Evolutionary conservation across 1,140 invertebrate genomes (phyloP), one percentile per base, ranked within the genome.

Genomic region (Centruroides vittatus): DNA sequence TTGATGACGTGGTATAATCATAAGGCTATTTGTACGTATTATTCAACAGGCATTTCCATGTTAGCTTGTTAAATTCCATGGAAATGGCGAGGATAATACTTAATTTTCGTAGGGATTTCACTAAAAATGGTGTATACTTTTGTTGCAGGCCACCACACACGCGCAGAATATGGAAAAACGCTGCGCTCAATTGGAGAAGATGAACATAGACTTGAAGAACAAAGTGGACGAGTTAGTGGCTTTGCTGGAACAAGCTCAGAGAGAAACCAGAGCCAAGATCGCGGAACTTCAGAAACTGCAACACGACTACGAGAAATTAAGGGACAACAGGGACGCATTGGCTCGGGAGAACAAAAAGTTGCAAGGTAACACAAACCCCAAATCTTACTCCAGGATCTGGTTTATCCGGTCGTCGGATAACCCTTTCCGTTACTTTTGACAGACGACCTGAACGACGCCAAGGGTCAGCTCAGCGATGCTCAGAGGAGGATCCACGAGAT

Each of bases 291-390:
- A 87, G 72, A 86, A 89, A 69, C 77, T 89, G 69, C 81, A 80
- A 61, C 87, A 92, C 70, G 90, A 94, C 75, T 81, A 93, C 69
- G 93, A 97, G 76, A 96, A 95, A 78, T 89, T 91, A 62, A 84
- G 91, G 65, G 93, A 96, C 73, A 81, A 89, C 70, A 95, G 93
- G 78, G 92, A 93, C 70, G 83, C 84, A 67, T 80, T 97, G 57
- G 81, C 82, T 66, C 83, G 93, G 70, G 93, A 97, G 73, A 94
- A 95, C 81, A 95, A 95, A 83, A 97, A 96, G 79, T 78, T 96
- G 71, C 80, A 81, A 72, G 90, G 90, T 93, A 73, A 77, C 23
- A 2, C 23, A 23, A 23, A 23, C 2, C 23, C 23, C 23, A 23
- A 23, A 23, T 73, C 73, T 35, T 49, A n/a, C n/a, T 49, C 48